phyloP scores from a whole-genome alignment of 2,113 vertebrate species.

The Narcine bancroftii region DNA sequence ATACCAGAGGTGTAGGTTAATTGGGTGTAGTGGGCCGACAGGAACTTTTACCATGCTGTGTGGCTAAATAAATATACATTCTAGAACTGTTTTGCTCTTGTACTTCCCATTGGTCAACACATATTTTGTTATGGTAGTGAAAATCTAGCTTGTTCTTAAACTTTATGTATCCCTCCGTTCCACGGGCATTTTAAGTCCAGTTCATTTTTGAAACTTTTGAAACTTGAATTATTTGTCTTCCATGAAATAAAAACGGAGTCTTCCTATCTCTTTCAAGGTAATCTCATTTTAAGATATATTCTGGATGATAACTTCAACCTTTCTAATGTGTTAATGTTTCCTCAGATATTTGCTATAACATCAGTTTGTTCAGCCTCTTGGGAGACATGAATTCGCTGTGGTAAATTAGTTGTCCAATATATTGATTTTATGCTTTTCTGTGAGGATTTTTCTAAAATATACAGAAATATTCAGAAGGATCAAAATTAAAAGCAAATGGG shows the following conservation, averaged over 20 bases:
- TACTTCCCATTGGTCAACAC: neutral
- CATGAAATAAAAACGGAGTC: neutral
- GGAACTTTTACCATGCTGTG: too few relatives aligned
- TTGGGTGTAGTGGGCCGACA: too few relatives aligned
- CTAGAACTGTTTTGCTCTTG: too few relatives aligned
- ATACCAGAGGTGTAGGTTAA: too few relatives aligned
- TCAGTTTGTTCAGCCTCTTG: neutral
- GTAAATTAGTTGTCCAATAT: slow-evolving; percentile 12
- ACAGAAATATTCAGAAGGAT: neutral
- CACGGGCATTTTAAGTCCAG: neutral
- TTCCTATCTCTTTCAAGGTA: neutral
- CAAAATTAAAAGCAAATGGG: neutral
- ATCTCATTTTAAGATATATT: neutral
- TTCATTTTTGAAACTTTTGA: neutral
- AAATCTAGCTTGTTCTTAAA: neutral
- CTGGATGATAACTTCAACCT: neutral
- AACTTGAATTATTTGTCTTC: neutral
- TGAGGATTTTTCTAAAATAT: neutral
- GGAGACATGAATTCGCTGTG: neutral
- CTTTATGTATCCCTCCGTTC: neutral
- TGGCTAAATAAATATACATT: too few relatives aligned
- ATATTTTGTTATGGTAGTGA: neutral
- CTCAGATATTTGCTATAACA: neutral
- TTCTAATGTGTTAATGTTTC: neutral
- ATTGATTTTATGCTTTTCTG: neutral